Evolutionary conservation across 1,140 invertebrate species (phyloP).

Genomic region (Tribolium madens): DNA sequence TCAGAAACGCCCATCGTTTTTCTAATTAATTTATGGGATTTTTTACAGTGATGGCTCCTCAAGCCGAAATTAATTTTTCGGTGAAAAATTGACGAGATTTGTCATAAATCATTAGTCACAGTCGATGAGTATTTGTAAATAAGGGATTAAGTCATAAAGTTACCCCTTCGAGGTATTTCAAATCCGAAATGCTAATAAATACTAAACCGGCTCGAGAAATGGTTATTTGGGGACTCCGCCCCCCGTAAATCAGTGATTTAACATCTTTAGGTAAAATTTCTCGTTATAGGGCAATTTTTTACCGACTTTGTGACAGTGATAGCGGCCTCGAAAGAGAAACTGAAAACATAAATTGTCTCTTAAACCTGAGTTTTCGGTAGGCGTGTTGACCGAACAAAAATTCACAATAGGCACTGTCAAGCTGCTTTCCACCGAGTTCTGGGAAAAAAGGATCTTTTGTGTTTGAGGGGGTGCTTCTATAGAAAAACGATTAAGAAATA

Average conservation of each 20-base stretch:
- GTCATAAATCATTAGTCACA: too few relatives aligned
- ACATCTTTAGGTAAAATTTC: background rate
- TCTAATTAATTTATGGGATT: constrained; percentile 45
- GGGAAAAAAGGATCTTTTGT: background rate
- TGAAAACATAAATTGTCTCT: background rate
- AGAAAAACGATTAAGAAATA: background rate
- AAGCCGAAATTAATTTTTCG: background rate
- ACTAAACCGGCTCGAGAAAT: too few relatives aligned
- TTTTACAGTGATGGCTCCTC: background rate
- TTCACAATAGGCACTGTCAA: background rate
- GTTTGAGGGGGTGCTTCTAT: background rate
- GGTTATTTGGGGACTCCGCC: too few relatives aligned
- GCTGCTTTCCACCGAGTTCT: background rate
- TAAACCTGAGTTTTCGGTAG: background rate
- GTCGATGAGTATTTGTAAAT: background rate
- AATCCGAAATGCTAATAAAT: too few relatives aligned
- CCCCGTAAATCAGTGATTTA: too few relatives aligned
- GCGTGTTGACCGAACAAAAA: background rate
- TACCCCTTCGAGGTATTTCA: too few relatives aligned
- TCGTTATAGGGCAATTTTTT: background rate
- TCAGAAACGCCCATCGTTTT: constrained; percentile 48
- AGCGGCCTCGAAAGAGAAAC: background rate
- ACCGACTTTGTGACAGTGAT: background rate
- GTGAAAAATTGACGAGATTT: too few relatives aligned
- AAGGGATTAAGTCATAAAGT: background rate